Conservation (phyloP, 2,113 vertebrate genomes). For the Clarias macrocephalus region DNA sequence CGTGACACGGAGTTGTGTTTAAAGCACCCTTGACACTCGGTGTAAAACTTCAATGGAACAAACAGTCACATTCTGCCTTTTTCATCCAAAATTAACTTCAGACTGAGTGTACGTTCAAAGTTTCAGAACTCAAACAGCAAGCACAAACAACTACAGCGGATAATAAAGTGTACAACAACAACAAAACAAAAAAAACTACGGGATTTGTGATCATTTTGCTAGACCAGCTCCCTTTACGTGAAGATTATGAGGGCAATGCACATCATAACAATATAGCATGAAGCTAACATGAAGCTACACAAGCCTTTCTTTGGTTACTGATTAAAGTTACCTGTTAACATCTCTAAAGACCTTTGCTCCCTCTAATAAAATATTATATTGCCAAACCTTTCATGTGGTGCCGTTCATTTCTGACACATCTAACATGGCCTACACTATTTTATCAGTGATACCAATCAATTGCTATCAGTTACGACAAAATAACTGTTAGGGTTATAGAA, state of each 20-base stretch:
- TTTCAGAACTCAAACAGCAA: background rate
- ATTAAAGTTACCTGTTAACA: background rate
- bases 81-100: background rate
- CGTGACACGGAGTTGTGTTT: background rate
- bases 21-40: background rate
- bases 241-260: background rate
- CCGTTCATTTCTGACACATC: background rate
- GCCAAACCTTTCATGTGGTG: background rate
- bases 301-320: background rate
- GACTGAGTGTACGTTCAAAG: background rate
- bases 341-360: slow-evolving; percentile 1
- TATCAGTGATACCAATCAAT: background rate
- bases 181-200: background rate
- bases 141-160: background rate
- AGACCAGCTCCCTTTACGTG: background rate
- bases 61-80: background rate
- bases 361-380: background rate
- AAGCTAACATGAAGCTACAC: background rate
- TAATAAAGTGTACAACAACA: background rate
- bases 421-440: background rate
- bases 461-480: background rate
- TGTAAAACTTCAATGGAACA: background rate
- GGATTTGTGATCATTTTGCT: background rate
- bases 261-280: background rate
- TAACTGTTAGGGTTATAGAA: background rate